Percentiles rank a stretch among this genome's conserved stretches.
Evolutionary conservation across 2,888 invertebrate species (phyloP).

Genomic region (Dichetophora obliterata): DNA sequence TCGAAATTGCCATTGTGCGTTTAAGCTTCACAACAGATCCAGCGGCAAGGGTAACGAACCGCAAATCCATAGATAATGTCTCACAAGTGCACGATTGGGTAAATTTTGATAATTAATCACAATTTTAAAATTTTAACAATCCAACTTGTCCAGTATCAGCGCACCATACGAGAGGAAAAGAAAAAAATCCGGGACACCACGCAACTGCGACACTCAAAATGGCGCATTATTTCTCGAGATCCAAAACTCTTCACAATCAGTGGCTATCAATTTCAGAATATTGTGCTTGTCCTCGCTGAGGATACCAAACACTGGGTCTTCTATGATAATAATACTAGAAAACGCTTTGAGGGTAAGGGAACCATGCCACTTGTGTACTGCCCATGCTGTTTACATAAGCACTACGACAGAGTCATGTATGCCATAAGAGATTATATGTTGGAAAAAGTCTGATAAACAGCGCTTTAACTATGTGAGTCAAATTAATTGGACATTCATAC

Average conservation of each 20-base stretch:
- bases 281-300: not conserved
- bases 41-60: not conserved
- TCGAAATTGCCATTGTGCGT: not conserved
- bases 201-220: not conserved
- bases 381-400: not conserved
- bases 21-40: not conserved
- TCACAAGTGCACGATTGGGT: not conserved
- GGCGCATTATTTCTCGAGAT: not conserved
- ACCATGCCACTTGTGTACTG: not conserved
- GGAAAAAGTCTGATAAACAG: too few relatives aligned
- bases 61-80: not conserved
- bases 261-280: slow-evolving; percentile 4
- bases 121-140: too few relatives aligned
- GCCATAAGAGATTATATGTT: not conserved
- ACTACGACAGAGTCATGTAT: not conserved
- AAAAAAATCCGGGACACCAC: not conserved
- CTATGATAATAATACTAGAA: slow-evolving; percentile 2
- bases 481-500: too few relatives aligned
- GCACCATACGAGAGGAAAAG: slow-evolving; percentile 2
- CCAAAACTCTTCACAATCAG: not conserved
- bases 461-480: too few relatives aligned
- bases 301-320: not conserved
- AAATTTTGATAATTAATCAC: not conserved
- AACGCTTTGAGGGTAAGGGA: not conserved
- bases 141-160: not conserved